These are phyloP conservation scores for Escarpia spicata DNA, from an alignment of 2,888 invertebrate genomes.

Conservation along the genomic window DNA sequence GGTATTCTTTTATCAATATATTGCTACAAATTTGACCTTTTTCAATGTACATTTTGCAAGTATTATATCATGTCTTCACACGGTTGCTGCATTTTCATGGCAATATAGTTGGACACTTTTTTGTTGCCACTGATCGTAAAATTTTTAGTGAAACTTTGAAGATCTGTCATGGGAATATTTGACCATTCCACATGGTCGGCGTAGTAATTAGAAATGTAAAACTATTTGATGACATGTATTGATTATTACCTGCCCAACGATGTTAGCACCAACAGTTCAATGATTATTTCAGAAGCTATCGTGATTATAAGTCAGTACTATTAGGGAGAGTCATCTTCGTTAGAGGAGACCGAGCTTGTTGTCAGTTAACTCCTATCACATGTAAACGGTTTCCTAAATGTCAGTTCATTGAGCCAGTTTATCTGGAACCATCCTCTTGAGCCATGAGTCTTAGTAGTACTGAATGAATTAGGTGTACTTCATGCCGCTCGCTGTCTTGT, in stretches of 20 bases:
- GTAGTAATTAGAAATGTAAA: no score
- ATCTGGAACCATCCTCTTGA: no score
- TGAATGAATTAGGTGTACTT: no score
- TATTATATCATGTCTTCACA: neutral
- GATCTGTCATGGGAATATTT: neutral
- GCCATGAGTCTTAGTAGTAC: no score
- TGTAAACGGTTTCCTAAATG: no score
- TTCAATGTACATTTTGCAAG: neutral
- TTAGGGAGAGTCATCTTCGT: neutral
- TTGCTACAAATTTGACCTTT: conserved; percentile 8
- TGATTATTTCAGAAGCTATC: neutral
- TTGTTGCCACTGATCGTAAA: neutral
- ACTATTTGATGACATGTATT: no score
- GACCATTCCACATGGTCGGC: neutral
- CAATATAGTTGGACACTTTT: neutral
- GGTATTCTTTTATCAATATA: neutral
- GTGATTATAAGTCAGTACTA: neutral
- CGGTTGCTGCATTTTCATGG: neutral
- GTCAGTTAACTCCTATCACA: no score
- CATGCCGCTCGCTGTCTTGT: no score
- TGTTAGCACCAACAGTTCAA: neutral
- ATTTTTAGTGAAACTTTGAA: neutral
- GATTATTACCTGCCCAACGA: no score
- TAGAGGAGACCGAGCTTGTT: no score
- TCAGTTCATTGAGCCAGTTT: no score